A percentile compares a stretch with the other conserved stretches of the same genome.
Evolutionary conservation across 2,113 vertebrate species (phyloP).

Genomic region (Trichomycterus rosablanca): DNA sequence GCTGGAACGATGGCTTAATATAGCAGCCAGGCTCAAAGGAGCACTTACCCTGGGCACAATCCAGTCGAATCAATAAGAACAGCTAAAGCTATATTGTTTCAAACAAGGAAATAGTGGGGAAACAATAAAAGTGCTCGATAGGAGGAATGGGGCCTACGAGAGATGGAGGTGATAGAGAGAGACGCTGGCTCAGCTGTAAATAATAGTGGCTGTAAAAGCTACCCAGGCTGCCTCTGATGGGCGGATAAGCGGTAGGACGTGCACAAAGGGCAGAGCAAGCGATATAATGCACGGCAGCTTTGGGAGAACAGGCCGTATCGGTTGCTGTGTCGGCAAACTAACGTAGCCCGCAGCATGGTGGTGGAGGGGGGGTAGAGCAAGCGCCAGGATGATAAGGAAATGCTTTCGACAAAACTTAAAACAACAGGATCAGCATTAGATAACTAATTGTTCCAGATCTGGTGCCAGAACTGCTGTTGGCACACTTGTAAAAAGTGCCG

Average conservation of each 20-base stretch:
- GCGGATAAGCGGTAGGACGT: constrained; percentile 34
- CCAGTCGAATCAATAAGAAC: constrained; percentile 79
- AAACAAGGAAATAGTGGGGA: constrained; percentile 65
- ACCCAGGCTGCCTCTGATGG: constrained; percentile 33
- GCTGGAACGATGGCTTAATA: constrained; percentile 86
- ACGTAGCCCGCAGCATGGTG: too few relatives aligned
- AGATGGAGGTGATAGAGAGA: constrained; percentile 36
- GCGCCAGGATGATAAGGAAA: too few relatives aligned
- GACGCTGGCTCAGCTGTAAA: constrained; percentile 52
- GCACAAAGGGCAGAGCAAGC: too few relatives aligned
- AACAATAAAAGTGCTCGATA: constrained; percentile 42
- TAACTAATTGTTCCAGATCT: too few relatives aligned
- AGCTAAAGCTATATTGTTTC: constrained; percentile 68
- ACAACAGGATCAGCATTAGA: too few relatives aligned
- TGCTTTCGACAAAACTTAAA: too few relatives aligned
- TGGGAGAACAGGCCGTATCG: constrained; percentile 39
- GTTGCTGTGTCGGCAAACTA: constrained; percentile 13
- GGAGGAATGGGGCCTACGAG: constrained; percentile 29
- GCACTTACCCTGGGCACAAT: constrained; percentile 69
- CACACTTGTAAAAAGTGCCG: too few relatives aligned
- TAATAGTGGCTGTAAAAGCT: constrained; percentile 30
- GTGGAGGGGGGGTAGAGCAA: too few relatives aligned
- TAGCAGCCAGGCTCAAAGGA: constrained; percentile 75
- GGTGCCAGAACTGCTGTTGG: too few relatives aligned
- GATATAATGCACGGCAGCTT: constrained; percentile 30